A percentile compares a stretch with the other conserved stretches of the same genome.
phyloP scores from a whole-genome alignment of 1,140 invertebrate species.

The Drosophila teissieri region DNA sequence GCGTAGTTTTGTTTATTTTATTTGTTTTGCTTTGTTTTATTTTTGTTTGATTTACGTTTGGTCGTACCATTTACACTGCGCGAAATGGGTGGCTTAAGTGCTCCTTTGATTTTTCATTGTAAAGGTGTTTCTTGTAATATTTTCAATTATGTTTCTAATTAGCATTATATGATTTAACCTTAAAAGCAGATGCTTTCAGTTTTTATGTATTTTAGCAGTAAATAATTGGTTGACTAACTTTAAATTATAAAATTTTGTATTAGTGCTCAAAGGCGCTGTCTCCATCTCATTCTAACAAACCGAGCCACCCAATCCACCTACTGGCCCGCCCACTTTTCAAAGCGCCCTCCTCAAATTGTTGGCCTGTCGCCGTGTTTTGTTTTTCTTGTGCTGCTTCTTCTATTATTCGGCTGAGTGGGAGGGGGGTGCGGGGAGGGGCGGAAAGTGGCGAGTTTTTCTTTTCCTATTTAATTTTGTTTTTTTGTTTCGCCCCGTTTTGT shows the following conservation, averaged over 20 bases:
- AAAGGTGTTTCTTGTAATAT: too few relatives aligned
- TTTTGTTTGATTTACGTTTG: constrained; percentile 80
- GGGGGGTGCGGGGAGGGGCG: background rate
- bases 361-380: constrained; percentile 63
- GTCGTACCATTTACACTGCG: constrained; percentile 32
- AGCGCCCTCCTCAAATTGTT: constrained; percentile 48
- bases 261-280: background rate
- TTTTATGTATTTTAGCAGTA: background rate
- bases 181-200: background rate
- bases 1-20: constrained; percentile 79
- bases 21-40: constrained; percentile 80
- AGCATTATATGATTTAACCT: background rate
- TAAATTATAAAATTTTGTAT: background rate
- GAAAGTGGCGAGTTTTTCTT: constrained; percentile 42
- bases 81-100: background rate
- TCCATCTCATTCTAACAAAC: background rate
- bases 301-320: background rate
- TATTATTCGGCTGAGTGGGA: constrained; percentile 15
- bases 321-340: constrained; percentile 5
- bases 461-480: constrained; percentile 62
- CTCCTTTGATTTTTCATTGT: too few relatives aligned
- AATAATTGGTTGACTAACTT: background rate
- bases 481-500: constrained; percentile 28
- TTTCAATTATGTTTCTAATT: too few relatives aligned
- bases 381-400: constrained; percentile 64